Conservation (phyloP, 2,797 vertebrate genomes). For the Otolemur crassicaudatus region DNA sequence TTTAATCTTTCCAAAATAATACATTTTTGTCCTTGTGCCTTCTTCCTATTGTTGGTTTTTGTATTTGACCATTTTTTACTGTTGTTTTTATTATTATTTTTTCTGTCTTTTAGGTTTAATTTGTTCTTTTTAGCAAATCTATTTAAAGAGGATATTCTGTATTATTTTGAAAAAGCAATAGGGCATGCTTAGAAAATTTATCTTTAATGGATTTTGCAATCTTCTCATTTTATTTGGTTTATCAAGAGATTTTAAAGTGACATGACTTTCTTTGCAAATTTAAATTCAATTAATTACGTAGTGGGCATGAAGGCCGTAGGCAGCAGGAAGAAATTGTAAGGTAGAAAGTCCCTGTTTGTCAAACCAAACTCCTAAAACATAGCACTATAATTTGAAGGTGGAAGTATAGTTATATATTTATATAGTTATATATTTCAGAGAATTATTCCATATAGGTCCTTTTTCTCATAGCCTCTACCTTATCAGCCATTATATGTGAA, state of each 20-base stretch:
- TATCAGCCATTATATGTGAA: not conserved
- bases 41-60: too few species aligned
- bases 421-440: not conserved
- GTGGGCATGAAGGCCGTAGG: not conserved
- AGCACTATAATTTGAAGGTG: slow-evolving; percentile 12
- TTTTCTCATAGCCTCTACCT: not conserved
- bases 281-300: slow-evolving; percentile 37
- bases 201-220: not conserved
- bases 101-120: too few species aligned
- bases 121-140: not conserved
- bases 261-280: not conserved
- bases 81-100: too few species aligned
- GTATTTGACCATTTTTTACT: too few species aligned
- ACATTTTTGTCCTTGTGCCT: too few species aligned
- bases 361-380: not conserved
- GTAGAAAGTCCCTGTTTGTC: slow-evolving; percentile 38
- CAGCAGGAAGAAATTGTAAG: not conserved
- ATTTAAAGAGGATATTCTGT: not conserved
- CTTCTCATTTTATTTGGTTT: not conserved
- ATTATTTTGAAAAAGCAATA: not conserved
- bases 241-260: not conserved
- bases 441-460: not conserved
- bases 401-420: not conserved
- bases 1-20: too few species aligned
- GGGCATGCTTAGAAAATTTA: not conserved